Base-by-base conservation (phyloP, 2,888 invertebrate species). In the Coleophora flavipennella region DNA sequence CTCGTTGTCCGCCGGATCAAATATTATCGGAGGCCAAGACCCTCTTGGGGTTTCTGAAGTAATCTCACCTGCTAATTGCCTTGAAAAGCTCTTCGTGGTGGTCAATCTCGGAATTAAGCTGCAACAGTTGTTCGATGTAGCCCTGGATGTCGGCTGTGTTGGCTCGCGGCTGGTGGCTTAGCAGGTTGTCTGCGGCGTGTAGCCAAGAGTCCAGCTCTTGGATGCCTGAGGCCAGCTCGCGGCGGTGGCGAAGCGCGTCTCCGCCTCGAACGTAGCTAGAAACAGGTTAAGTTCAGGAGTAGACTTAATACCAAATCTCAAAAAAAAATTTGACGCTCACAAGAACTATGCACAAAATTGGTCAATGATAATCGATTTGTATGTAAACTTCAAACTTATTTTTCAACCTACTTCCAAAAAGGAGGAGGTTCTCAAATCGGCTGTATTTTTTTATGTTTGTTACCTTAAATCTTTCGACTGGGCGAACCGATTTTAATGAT, bases 61-160 rank as follows among this genome's bases (percentile, higher is more conserved):
- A 10, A 8, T 40, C 54, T 36, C 38, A 81, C 83, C 83, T 94
- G 73, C 97, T 97, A 33, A 96, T 92, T 41, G 88, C 90, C 74
- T 97, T 96, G 67, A 97, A 97, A 2, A 96, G 79, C 44, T 93
- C 93, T 68, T 97, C 97, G 47, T 95, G 91, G 33, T 91, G 90
- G 58, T 95, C 95, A 1, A 96, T 89, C 80, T 96, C 93, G 2
- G 87, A 85, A 66, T 94, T 92, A 27, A 95, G 85, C 44, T 88
- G 87, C 73, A 94, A 86, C 36, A 97, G 75, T 50, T 91, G 89
- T 43, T 93, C 91, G 13, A 93, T 91, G 57, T 95, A 94, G 9
- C 88, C 86, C 63, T 93, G 91, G 36, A 97, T 92, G 57, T 91
- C 89, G n/a, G 89, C 87, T 1, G 92, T 91, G 38, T 89, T 89